Base-by-base conservation (phyloP, 64 coral and sea anemone species). In the Dendronephthya gigantea region DNA sequence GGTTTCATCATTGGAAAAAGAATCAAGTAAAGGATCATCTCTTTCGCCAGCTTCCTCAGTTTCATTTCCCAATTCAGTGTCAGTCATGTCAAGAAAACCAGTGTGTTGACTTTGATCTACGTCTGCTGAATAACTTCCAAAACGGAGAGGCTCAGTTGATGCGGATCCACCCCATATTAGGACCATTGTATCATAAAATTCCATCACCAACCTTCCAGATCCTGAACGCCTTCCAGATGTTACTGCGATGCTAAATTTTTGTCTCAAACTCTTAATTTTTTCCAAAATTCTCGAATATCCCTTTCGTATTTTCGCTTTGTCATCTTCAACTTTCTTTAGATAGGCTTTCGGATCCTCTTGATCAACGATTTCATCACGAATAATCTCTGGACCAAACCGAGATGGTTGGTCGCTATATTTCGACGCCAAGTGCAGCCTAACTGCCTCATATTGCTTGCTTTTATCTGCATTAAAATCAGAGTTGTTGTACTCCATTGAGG, bases 401-500 rank as follows among this genome's bases (percentile, higher is more conserved):
- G 35, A 40, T 11, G 69, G 65, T 81, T 87, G 65, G 25, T 40
- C 29, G 13, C 32, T 47, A 84, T 87, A 79, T 48, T 76, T 87
- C 86, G 39, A 87, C 50, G 35, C 37, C 43, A 49, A 45, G 34
- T 22, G 65, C 38, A 81, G n/a, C n/a, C n/a, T n/a, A n/a, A 87
- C 68, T 48, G 86, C 37, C 81, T 88, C 45, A 32, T 88, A 88
- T 40, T 23, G 19, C 30, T 84, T 84, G 13, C 41, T 41, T 48
- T 88, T 88, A 35, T 88, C 41, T 28, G 86, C 86, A 76, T 74
- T 74, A 15, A 87, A 87, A 72, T 76, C 68, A 28, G 12, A 74
- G 16, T 87, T 87, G 16, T 74, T 82, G 39, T 88, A 82, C 10
- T 88, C 86, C 68, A 82, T 88, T 7, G 56, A 15, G 13, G 59